Evolutionary conservation across 2,888 invertebrate species (phyloP), one percentile per base, ranked within the genome.

Genomic region (Eumacrocentrus americanus): DNA sequence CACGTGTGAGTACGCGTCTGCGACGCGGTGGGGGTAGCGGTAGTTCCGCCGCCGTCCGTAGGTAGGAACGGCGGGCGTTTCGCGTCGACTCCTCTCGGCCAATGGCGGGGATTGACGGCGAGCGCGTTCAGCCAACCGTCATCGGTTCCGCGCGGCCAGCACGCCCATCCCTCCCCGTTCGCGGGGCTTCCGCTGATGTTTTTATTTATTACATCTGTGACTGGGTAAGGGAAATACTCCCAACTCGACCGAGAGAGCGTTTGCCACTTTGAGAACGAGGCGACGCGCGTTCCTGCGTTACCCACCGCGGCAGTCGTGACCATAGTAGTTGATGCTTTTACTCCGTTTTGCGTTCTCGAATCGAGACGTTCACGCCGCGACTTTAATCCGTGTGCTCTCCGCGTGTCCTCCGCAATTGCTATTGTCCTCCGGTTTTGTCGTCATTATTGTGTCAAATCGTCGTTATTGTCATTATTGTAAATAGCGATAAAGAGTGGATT

Each of bases 181-280:
- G 79, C 60, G 54, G 53, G 59, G 61, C 52, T 53, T 44, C 72
- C 69, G 74, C 77, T 76, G 77, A 76, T 80, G 79, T 80, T 80
- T 80, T 80, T 80, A 80, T 80, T 80, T 80, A 80, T 80, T 79
- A 78, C 79, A 81, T 79, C 79, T 80, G 80, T 80, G 80, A 80
- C 80, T 79, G 80, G 79, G 79, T 77, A 78, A 76, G 72, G 80
- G 79, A 79, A 80, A 80, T 80, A 80, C 80, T 76, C 79, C 74
- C 75, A 75, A 75, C 78, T 78, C 75, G 75, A 75, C 77, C 73
- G 75, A 62, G 81, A 81, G 78, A 75, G 72, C 77, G 77, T 72
- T 76, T 75, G 78, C 77, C 74, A 78, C 77, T 78, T 76, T 74
- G 76, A 75, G 77, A 75, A 77, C 73, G 74, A 76, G n/a, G 72